Evolutionary conservation across 2,797 vertebrate genomes (phyloP), one percentile per base, ranked within the genome.

Genomic region (Rhyacichthys aspro): DNA sequence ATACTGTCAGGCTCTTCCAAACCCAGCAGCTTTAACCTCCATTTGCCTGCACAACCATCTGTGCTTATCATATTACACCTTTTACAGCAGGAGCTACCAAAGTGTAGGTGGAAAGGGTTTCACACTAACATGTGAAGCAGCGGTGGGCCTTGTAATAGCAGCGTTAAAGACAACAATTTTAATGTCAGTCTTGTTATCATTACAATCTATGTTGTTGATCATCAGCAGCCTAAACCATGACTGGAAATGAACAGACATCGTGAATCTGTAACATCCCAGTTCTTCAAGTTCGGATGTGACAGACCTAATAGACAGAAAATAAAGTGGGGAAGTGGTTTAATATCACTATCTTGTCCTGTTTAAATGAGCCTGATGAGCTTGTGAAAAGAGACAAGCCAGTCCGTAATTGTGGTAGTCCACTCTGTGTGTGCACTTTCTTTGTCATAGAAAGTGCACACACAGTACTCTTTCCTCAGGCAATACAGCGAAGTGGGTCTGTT

Each of bases 31-130:
- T 58, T 17, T 63, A 71, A 39, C 63, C 71, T 77, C 70, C 58
- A 43, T 61, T 56, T 55, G 63, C 69, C 76, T 85, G 77, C 68
- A 74, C 61, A 32, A 80, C 81, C 81, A 85, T 81, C 78, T 87
- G 85, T 48, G 62, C 73, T 66, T 53, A 65, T 54, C 55, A 43
- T 7, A 7, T 68, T 60, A 55, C 19, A 53, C 53, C 56, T 66
- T 62, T 64, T 54, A 57, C 57, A 41, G 57, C 39, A 38, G 64
- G 65, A 60, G 48, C 32, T 39, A 49, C 48, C 32, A 15, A 58
- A 44, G 55, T 60, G 52, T 32, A 23, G 23, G 19, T 59, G 53
- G 64, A 73, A 67, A 63, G 16, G 36, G 10, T 39, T 45, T 23
- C n/a, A 63, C 47, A 18, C 42, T 17, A 48, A 60, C 38, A 14